Evolutionary conservation across 1,140 invertebrate species (phyloP), one percentile per base, ranked within the genome.

Genomic region (Nasonia longicornis): DNA sequence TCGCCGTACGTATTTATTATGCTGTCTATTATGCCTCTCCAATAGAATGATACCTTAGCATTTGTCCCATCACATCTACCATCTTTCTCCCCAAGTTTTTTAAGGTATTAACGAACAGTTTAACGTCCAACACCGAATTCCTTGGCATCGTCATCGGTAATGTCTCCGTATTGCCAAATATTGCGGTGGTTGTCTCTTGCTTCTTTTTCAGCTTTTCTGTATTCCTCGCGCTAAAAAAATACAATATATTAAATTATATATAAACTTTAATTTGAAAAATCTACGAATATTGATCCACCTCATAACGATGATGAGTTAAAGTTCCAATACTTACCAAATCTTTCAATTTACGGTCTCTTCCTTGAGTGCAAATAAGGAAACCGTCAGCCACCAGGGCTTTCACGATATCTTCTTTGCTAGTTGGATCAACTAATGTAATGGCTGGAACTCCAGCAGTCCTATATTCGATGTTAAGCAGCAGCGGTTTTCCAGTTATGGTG

Each of bases 131-230:
- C 83, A 80, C 95, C 96, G 91, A 97, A 97, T 90, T 98, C 96
- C 83, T 94, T 94, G n/a, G 96, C 96, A 91, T 99, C 97, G 86
- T 99, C 98, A 84, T 97, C 97, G 78, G 95, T 97, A 87, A 98
- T 96, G 88, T 99, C 98, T 22, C 98, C 98, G 89, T 99, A 99
- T 85, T 95, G 94, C 98, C 98, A 99, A 83, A 99, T 95, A 87
- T 95, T 96, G 79, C 94, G 91, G 90, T 97, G 96, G 71, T 94
- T 93, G 83, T 94, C 94, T 88, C 96, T 95, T 4, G 98, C 98
- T 76, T 94, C 92, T 82, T 97, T 95, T 89, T 98, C 95, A 16
- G 97, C 96, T 58, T 93, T 93, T 83, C 92, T 93, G 89, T 98
- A 99, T 79, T 97, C 96, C 48, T 92, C 92, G 81, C 97, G 83